Conservation (phyloP, 2,113 vertebrate species). For the Saguinus midas region DNA sequence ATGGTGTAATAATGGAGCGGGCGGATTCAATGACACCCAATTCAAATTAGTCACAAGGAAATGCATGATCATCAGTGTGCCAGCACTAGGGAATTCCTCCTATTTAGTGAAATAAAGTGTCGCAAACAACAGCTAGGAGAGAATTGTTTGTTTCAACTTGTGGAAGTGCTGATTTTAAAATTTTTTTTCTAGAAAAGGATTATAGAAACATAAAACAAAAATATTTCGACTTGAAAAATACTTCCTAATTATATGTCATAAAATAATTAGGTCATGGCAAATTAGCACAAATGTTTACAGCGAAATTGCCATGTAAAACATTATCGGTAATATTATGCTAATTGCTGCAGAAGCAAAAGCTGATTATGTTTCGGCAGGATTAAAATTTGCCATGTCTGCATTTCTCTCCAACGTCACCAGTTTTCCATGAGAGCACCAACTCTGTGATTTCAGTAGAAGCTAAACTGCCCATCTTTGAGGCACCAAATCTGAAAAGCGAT, state of each 20-base stretch:
- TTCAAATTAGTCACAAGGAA: conserved; percentile 61
- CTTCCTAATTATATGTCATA: conserved; percentile 88
- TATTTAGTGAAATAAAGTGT: conserved; percentile 39
- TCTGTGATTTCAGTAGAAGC: background rate
- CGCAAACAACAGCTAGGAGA: conserved; percentile 57
- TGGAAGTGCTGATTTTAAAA: conserved; percentile 53
- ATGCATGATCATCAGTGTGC: background rate
- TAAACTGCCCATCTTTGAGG: background rate
- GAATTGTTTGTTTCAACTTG: conserved; percentile 39
- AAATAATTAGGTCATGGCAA: conserved; percentile 90
- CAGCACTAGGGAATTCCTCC: conserved; percentile 55
- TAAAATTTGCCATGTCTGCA: conserved; percentile 83
- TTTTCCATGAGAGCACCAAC: conserved; percentile 14
- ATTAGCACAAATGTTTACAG: conserved; percentile 91
- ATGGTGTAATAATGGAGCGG: conserved; percentile 15
- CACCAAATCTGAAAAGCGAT: background rate
- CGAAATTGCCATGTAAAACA: conserved; percentile 90
- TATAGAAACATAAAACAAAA: conserved; percentile 83
- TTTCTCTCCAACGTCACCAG: conserved; percentile 70
- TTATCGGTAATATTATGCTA: conserved; percentile 89
- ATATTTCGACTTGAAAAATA: conserved; percentile 86
- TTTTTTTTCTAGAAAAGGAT: conserved; percentile 79
- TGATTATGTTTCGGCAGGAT: conserved; percentile 87
- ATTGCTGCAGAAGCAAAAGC: conserved; percentile 89
- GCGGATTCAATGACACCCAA: conserved; percentile 10